Evolutionary conservation across 2,888 invertebrate genomes (phyloP), one percentile per base, ranked within the genome.

Genomic region (Melieria picta): DNA sequence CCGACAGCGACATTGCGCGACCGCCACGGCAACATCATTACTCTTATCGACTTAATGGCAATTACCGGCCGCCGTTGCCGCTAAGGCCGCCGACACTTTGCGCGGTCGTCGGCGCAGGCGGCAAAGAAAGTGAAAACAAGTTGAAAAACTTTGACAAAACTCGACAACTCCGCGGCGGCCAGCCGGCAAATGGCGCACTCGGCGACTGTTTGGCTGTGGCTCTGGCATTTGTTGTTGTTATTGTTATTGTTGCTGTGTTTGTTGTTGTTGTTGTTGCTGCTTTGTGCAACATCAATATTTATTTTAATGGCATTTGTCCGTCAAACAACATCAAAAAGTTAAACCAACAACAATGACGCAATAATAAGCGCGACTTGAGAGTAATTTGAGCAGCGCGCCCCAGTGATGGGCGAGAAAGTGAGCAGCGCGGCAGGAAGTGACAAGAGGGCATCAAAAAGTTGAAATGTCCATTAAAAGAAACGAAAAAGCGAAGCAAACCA

Each of bases 21-120:
- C 30, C 30, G 30, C 30, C 30, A 30, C 30, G 30, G 30, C 30
- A 30, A 30, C 30, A 11, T 11, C 57, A 57, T 57, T 16, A 64
- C 45, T 63, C 57, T 58, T 63, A 69, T 64, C 30, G 64, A 64
- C 58, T 58, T 64, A 69, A 69, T 58, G 69, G 50, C 63, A 64
- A 69, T 69, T 58, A 69, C 63, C 61, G 68, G 68, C 50, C 61
- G 62, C n/a, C 48, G 50, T 50, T 30, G 30, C 30, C 3, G 30
- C 30, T 30, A 30, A 30, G 30, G 30, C 30, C 30, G 30, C 30
- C 30, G 30, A 30, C 50, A 64, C 11, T 52, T 52, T 52, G 4
- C 10, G 52, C n/a, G 11, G 52, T 52, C 9, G 52, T 13, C 13
- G 4, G n/a, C 9, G 6, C 6, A 1, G 4, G 13, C 5, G 52